Evolutionary conservation across 2,888 invertebrate genomes (phyloP).

Genomic region (Drosophila testacea): DNA sequence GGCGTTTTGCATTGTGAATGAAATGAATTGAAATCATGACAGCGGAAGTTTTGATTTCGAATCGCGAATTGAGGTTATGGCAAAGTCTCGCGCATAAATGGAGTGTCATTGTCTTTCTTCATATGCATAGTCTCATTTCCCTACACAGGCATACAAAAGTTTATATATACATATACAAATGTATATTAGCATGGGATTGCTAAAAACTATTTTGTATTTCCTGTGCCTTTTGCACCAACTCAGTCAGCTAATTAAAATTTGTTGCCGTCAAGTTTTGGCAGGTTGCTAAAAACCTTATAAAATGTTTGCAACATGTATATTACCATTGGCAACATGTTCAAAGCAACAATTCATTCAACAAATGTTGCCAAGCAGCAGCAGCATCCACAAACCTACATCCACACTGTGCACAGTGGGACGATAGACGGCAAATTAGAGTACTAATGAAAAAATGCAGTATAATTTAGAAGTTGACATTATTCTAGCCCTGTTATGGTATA

Average conservation of each 20-base stretch:
- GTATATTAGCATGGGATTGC: constrained; percentile 2
- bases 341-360: constrained; percentile 6
- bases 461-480: too few relatives aligned
- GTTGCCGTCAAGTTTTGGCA: constrained; percentile 23
- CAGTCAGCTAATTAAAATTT: constrained; percentile 31
- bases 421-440: background rate
- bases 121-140: background rate
- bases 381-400: constrained; percentile 60
- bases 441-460: background rate
- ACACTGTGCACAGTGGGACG: constrained; percentile 40
- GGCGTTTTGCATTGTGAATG: constrained; percentile 66
- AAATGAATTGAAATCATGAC: constrained; percentile 56
- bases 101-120: constrained; percentile 21
- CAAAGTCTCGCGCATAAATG: constrained; percentile 41
- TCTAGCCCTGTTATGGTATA: too few relatives aligned
- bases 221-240: constrained; percentile 24
- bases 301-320: constrained; percentile 34
- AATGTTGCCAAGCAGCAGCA: constrained; percentile 41
- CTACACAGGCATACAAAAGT: background rate
- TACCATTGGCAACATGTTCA: constrained; percentile 19
- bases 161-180: background rate
- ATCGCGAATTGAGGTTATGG: constrained; percentile 53
- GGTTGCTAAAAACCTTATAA: constrained; percentile 37
- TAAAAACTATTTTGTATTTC: constrained; percentile 36
- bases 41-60: constrained; percentile 71